Evolutionary conservation across 2,888 invertebrate genomes (phyloP), one percentile per base, ranked within the genome.

Genomic region (Lumbricus terrestris): DNA sequence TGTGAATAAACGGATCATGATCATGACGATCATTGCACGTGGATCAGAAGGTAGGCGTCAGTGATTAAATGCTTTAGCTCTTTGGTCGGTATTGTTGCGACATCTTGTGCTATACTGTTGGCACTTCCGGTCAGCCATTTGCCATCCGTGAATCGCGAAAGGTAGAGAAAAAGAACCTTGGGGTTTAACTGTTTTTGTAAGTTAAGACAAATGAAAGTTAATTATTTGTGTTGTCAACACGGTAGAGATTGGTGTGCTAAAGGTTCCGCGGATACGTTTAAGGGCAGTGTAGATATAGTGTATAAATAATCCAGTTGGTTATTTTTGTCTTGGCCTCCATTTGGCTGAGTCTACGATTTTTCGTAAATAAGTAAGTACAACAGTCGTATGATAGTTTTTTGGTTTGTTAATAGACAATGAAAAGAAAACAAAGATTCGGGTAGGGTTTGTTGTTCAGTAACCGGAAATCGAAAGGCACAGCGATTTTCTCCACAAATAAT

Each of bases 101-200:
- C 69, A 69, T 69, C 69, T 69, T 8, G 69, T 69, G 69, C n/a
- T 29, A 69, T 69, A 69, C 69, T 69, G 69, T 69, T 69, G 69
- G 69, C 69, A 69, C 69, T 69, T 69, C 69, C 69, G 69, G 69
- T 69, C 69, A 69, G 69, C 69, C 69, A 69, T 69, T 69, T 69
- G 69, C 69, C 69, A 69, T 69, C 69, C 5, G 69, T 69, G 69
- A 69, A 69, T 69, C 69, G 69, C 69, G 69, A 69, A n/a, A 69
- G 69, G 29, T 54, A 54, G n/a, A 69, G n/a, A 69, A n/a, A 69
- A 69, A n/a, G 69, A 69, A 69, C 69, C 69, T 69, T 69, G 69
- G 69, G 69, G n/a, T 69, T 69, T n/a, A 69, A n/a, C n/a, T 69
- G 69, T 69, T 69, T 69, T 69, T 69, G 69, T 69, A 69, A 69